phyloP scores from a whole-genome alignment of 2,888 invertebrate genomes.

The Eupeodes luniger region DNA sequence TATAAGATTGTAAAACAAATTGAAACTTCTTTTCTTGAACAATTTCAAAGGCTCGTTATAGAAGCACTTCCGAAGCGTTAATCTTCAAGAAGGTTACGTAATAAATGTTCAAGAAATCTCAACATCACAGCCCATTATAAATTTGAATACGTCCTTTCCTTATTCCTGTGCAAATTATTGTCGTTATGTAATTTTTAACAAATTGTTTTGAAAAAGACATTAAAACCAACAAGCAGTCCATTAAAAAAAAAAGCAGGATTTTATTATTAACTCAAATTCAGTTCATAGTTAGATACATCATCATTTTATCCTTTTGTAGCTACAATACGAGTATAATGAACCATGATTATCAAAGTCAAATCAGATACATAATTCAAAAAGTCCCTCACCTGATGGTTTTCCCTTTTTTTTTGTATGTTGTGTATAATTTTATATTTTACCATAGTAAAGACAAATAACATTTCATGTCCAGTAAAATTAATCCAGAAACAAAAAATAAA shows the following conservation, averaged over 20 bases:
- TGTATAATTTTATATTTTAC: neutral
- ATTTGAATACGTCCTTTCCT: too few species aligned
- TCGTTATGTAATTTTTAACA: neutral
- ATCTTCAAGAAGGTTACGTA: too few species aligned
- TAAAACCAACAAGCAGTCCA: too few species aligned
- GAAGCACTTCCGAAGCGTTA: too few species aligned
- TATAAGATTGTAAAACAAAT: too few species aligned
- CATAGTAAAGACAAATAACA: constrained; percentile 25
- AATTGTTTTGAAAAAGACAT: constrained; percentile 5
- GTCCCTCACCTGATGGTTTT: neutral
- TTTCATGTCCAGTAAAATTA: constrained; percentile 20
- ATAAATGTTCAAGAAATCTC: too few species aligned
- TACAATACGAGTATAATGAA: constrained; percentile 41
- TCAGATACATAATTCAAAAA: constrained; percentile 47
- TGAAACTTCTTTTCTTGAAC: too few species aligned
- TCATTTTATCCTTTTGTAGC: constrained; percentile 6
- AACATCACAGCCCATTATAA: too few species aligned
- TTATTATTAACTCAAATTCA: constrained; percentile 2
- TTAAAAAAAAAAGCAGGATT: neutral
- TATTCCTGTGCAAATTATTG: too few species aligned
- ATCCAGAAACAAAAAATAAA: too few species aligned
- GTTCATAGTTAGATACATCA: neutral
- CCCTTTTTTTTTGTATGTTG: neutral
- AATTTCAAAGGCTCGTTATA: too few species aligned
- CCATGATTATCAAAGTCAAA: constrained; percentile 55